Evolutionary conservation across 2,888 invertebrate genomes (phyloP).

Genomic region (Lamellibrachia satsuma): DNA sequence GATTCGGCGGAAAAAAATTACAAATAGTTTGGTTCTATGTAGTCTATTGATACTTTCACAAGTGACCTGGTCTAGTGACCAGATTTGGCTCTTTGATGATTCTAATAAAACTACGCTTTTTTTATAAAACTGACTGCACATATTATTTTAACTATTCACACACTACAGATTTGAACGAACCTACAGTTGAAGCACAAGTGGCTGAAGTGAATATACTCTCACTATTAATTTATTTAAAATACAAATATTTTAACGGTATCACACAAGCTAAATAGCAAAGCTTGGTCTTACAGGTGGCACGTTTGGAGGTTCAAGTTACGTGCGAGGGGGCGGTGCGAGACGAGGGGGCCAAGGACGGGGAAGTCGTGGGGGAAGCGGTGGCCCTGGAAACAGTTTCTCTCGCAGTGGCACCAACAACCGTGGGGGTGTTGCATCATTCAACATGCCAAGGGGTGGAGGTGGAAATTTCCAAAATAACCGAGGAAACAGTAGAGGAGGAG

Average conservation of each 20-base stretch:
- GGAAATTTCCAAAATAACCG: neutral
- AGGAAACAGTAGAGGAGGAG: neutral
- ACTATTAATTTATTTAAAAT: neutral
- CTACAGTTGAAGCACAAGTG: neutral
- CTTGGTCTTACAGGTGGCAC: neutral
- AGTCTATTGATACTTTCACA: too few relatives aligned
- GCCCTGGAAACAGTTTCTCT: constrained; percentile 4
- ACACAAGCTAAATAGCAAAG: neutral
- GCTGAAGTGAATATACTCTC: neutral
- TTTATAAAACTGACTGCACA: too few relatives aligned
- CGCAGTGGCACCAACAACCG: neutral
- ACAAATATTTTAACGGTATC: neutral
- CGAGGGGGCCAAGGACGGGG: neutral
- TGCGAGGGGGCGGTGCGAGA: neutral
- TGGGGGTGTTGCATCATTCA: neutral
- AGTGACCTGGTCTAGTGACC: too few relatives aligned
- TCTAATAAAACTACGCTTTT: too few relatives aligned
- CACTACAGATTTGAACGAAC: too few relatives aligned
- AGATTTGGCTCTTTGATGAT: too few relatives aligned
- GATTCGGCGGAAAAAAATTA: too few relatives aligned
- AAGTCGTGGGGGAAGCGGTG: neutral
- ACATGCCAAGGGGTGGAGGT: constrained; percentile 3
- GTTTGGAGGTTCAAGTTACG: constrained; percentile 4
- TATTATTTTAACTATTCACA: too few relatives aligned
- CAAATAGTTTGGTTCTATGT: too few relatives aligned